phyloP scores from a whole-genome alignment of 2,888 invertebrate genomes.

The Pristionchus arcanus region DNA sequence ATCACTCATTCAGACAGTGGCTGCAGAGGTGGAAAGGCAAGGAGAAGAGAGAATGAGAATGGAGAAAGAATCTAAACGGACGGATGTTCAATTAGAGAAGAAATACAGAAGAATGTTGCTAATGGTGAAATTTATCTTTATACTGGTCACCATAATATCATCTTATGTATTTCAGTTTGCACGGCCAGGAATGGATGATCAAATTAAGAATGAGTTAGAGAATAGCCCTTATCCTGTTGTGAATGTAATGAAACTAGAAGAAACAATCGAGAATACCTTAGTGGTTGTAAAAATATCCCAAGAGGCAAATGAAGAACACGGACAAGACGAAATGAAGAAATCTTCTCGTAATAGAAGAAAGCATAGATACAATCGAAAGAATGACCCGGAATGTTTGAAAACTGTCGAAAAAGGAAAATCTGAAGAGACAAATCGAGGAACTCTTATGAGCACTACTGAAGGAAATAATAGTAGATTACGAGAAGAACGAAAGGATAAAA shows the following conservation, averaged over 20 bases:
- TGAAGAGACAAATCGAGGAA: not conserved
- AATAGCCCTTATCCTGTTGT: not conserved
- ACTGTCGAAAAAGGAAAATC: too few relatives aligned
- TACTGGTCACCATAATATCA: too few relatives aligned
- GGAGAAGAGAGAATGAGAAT: not conserved
- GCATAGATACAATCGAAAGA: not conserved
- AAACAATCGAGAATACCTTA: not conserved
- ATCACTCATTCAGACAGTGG: not conserved
- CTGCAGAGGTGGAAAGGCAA: not conserved
- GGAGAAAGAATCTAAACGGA: not conserved
- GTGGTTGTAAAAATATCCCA: not conserved
- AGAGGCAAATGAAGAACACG: not conserved
- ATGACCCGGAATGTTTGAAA: too few relatives aligned
- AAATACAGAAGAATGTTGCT: conserved; percentile 8
- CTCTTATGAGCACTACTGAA: not conserved
- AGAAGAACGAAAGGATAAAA: too few relatives aligned
- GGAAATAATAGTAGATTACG: not conserved
- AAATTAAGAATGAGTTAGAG: not conserved
- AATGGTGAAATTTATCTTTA: not conserved
- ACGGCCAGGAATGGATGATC: not conserved
- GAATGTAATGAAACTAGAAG: not conserved
- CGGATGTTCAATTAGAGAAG: not conserved
- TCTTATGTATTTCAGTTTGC: too few relatives aligned
- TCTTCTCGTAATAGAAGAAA: not conserved
- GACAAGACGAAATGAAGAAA: not conserved